A percentile compares a stretch with the other conserved stretches of the same genome.
Conservation (phyloP, 2,113 vertebrate species). For the Phycodurus eques region DNA sequence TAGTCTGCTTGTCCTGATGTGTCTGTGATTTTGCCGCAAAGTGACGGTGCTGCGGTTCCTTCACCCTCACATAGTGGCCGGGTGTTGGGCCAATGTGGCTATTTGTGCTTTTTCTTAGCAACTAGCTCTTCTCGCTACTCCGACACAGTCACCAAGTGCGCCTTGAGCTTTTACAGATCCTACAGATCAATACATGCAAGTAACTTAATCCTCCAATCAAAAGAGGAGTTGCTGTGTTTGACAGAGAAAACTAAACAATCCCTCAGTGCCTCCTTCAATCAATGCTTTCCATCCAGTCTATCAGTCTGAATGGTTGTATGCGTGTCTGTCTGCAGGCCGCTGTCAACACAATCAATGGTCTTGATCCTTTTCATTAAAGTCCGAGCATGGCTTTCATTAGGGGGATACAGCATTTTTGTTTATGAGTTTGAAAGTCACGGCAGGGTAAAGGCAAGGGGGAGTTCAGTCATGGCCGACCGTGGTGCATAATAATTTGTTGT, state of each 20-base stretch:
- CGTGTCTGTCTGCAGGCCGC: constrained; percentile 30
- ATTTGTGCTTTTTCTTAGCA: constrained; percentile 63
- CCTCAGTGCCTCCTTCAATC: constrained; percentile 50
- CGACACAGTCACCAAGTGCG: background rate
- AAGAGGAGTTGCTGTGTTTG: constrained; percentile 18
- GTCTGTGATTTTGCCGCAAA: constrained; percentile 57
- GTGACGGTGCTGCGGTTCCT: constrained; percentile 61
- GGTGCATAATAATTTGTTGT: constrained; percentile 58
- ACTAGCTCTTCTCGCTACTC: constrained; percentile 26
- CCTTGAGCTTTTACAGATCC: background rate
- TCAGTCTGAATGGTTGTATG: constrained; percentile 47
- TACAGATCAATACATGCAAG: constrained; percentile 40
- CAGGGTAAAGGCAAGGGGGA: constrained; percentile 33
- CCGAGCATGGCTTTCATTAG: constrained; percentile 67
- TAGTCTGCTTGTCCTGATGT: constrained; percentile 52
- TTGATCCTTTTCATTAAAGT: constrained; percentile 68
- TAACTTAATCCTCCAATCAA: constrained; percentile 56
- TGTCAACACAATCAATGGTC: constrained; percentile 58
- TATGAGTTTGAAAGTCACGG: constrained; percentile 46
- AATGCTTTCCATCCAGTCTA: constrained; percentile 56
- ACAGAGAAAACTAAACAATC: constrained; percentile 55
- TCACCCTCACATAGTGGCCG: constrained; percentile 54
- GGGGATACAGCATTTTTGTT: constrained; percentile 52
- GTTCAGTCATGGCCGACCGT: constrained; percentile 51
- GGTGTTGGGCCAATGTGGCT: constrained; percentile 59